phyloP scores from a whole-genome alignment of 1,140 invertebrate genomes.

The Magallana angulata region DNA sequence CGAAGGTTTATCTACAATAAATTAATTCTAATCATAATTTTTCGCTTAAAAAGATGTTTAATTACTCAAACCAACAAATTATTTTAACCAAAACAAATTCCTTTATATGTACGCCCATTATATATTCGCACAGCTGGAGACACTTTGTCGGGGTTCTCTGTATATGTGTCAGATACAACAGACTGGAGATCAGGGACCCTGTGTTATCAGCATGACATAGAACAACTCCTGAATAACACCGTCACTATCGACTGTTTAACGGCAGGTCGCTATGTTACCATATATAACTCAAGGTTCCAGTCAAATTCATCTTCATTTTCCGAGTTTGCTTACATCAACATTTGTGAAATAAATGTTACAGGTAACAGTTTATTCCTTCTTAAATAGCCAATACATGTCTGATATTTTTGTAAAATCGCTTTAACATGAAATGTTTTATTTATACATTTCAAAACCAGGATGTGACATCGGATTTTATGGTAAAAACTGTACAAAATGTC shows the following conservation, averaged over 20 bases:
- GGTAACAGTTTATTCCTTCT: not conserved
- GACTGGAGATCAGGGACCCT: not conserved
- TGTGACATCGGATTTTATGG: conserved; percentile 25
- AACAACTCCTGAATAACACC: not conserved
- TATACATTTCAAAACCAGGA: not conserved
- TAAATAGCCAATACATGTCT: too few relatives aligned
- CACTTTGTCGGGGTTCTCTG: not conserved
- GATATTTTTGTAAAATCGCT: too few relatives aligned
- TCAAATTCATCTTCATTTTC: not conserved
- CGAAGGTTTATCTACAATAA: too few relatives aligned
- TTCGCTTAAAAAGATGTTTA: too few relatives aligned
- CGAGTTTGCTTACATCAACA: not conserved
- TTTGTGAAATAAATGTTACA: conserved; percentile 3
- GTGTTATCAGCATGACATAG: not conserved
- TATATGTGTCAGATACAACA: not conserved
- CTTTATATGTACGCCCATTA: too few relatives aligned
- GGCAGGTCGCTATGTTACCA: not conserved
- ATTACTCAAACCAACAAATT: too few relatives aligned
- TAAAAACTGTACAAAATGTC: not conserved
- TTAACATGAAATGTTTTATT: too few relatives aligned
- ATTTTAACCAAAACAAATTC: too few relatives aligned
- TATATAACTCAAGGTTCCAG: not conserved
- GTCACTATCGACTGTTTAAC: not conserved
- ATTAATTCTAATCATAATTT: too few relatives aligned
- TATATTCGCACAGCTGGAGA: not conserved